Evolutionary conservation across 2,888 invertebrate genomes (phyloP), one percentile per base, ranked within the genome.

Genomic region (Lycaena phlaeas): DNA sequence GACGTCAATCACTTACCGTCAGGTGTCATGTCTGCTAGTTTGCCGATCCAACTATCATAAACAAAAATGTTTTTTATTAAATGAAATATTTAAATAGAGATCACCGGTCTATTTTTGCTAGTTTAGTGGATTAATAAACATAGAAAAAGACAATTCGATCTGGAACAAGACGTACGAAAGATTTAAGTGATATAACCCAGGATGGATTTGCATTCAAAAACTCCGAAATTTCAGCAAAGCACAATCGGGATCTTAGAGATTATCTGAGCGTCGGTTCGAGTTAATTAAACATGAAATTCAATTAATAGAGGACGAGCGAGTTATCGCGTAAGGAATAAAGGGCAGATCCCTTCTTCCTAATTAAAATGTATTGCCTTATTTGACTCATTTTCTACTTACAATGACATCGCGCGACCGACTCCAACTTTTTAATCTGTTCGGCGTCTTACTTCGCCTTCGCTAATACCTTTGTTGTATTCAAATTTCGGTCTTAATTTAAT

Each of bases 291-390:
- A 82, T 78, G 77, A 82, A 81, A 82, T 82, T 81, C 81, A 82
- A 82, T 82, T 79, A 82, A 81, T 81, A 78, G 75, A 74, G 70
- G 63, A 68, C 65, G 63, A 64, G 66, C 70, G 72, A 79, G 76
- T 79, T 79, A 81, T 81, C 79, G 77, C 77, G 68, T 64, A 66
- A 68, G 68, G 77, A 79, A 81, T 77, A 79, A 81, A 79, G 77
- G 78, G 68, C 64, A 62, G 72, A 72, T 68, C 75, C 79, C 76
- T 73, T 75, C 75, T 68, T 71, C 69, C 81, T 84, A 81, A 84
- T 84, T 84, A 84, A 84, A 84, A 84, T 82, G 79, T 84, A 84
- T 84, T 84, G 82, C 82, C 75, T 82, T 84, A 81, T 84, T 84
- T 79, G 81, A 84, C 82, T 84, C 81, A 82, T 84, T 84, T 82